These are phyloP conservation scores for Leucosticte australis DNA, from an alignment of 2,113 vertebrate species.

Conservation along the genomic window DNA sequence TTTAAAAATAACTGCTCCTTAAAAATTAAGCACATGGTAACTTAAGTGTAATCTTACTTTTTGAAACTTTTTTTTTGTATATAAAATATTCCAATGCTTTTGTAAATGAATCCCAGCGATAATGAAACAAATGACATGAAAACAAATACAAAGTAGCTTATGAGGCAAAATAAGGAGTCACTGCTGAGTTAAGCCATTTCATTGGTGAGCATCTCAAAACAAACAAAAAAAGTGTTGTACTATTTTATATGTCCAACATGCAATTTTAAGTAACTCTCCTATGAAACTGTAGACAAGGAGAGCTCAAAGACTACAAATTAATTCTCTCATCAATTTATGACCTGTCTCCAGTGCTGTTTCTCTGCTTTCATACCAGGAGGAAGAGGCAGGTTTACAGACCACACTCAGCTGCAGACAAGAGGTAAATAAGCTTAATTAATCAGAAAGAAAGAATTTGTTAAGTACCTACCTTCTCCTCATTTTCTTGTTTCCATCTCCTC, in stretches of 20 bases:
- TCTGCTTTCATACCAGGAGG: not conserved
- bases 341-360: not conserved
- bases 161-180: not conserved
- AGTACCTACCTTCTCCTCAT: not conserved
- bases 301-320: not conserved
- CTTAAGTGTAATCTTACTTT: not conserved
- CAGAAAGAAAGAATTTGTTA: not conserved
- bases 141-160: not conserved
- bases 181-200: not conserved
- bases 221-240: not conserved
- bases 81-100: not conserved
- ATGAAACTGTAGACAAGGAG: not conserved
- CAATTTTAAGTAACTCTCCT: not conserved
- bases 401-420: not conserved
- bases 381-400: not conserved
- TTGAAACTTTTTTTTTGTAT: not conserved
- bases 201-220: not conserved
- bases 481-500: not conserved
- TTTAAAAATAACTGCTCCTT: not conserved
- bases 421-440: not conserved
- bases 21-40: not conserved
- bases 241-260: not conserved
- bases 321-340: not conserved
- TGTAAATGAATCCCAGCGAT: not conserved
- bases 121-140: not conserved